Percentiles rank a stretch among this genome's conserved stretches.
Conservation (phyloP, 2,113 vertebrate species). For the Candoia aspera region DNA sequence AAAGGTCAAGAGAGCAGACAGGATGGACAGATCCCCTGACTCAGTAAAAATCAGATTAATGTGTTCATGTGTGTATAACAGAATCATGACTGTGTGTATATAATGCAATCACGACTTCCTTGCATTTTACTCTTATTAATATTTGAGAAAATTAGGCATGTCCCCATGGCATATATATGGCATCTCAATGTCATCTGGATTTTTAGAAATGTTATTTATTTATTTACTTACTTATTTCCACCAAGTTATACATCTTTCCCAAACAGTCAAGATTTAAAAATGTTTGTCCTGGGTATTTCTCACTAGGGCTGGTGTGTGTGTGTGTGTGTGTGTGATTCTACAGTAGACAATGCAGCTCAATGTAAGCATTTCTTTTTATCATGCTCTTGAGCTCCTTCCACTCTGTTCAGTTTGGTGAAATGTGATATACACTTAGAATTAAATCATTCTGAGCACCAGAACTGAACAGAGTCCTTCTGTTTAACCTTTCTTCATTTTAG, state of each 20-base stretch:
- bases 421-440: neutral
- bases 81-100: neutral
- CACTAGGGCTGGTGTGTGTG: neutral
- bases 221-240: neutral
- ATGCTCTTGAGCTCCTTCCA: neutral
- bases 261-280: neutral
- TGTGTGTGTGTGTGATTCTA: neutral
- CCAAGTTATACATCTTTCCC: neutral
- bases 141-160: neutral
- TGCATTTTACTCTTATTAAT: neutral
- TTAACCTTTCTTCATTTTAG: neutral
- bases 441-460: neutral
- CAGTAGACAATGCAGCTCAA: neutral
- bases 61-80: neutral
- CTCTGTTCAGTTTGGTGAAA: neutral
- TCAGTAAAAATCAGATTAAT: neutral
- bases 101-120: neutral
- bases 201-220: neutral
- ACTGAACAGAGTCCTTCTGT: neutral
- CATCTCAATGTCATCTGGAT: neutral
- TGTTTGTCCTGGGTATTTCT: neutral
- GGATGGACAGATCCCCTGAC: too few relatives aligned
- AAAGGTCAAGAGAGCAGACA: neutral
- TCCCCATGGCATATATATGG: neutral
- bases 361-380: neutral